A percentile compares a stretch with the other conserved stretches of the same genome.
phyloP scores from a whole-genome alignment of 1,140 invertebrate species.

The Lepidotrigona ventralis region DNA sequence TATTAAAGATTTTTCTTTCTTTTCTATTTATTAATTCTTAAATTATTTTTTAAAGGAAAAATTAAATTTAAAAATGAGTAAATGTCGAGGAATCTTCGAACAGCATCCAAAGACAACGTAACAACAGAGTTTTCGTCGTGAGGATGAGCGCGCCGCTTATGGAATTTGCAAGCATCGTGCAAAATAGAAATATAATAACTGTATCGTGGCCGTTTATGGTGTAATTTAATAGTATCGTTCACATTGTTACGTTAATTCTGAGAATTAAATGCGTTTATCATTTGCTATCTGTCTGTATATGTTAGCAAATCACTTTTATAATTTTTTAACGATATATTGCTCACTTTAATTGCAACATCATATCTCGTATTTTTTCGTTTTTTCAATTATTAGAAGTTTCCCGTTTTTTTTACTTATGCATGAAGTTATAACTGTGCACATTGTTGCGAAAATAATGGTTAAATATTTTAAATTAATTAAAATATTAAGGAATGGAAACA shows the following conservation, averaged over 20 bases:
- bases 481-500: background rate
- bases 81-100: background rate
- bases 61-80: too few relatives aligned
- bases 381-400: background rate
- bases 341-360: too few relatives aligned
- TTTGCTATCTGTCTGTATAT: background rate
- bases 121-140: background rate
- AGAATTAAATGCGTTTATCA: background rate
- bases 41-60: too few relatives aligned
- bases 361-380: background rate
- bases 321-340: background rate
- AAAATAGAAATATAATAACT: constrained; percentile 23
- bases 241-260: constrained; percentile 1
- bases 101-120: too few relatives aligned
- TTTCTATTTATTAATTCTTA: background rate
- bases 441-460: background rate
- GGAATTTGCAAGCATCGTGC: constrained; percentile 32
- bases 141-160: background rate
- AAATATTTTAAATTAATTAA: background rate
- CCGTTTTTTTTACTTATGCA: background rate
- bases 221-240: constrained; percentile 19
- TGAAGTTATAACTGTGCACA: too few relatives aligned
- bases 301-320: background rate
- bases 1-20: too few relatives aligned
- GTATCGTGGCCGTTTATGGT: background rate